These are phyloP conservation scores for Drepanosiphum platanoidis DNA, from an alignment of 2,888 invertebrate genomes.

Conservation along the genomic window DNA sequence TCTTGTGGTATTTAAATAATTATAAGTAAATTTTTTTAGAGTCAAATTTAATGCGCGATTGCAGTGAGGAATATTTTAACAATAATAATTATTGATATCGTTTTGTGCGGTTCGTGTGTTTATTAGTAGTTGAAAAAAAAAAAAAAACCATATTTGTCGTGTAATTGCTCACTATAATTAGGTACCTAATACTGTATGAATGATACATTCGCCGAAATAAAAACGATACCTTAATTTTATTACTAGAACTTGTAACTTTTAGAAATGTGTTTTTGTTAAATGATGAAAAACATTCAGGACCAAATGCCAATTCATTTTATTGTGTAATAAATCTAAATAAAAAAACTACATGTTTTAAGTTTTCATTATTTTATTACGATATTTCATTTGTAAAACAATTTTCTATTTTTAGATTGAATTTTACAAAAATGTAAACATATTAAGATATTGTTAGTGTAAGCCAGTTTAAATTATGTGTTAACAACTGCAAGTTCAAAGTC, in stretches of 20 bases:
- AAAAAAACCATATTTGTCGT: no score
- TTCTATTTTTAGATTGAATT: slow-evolving; percentile 29
- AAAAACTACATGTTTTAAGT: slow-evolving; percentile 12
- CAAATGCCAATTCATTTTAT: slow-evolving; percentile 24
- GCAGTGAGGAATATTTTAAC: no score
- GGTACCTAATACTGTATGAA: no score
- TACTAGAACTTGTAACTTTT: neutral
- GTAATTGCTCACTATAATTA: no score
- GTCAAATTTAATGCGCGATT: no score
- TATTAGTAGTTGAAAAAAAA: no score
- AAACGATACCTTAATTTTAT: slow-evolving; percentile 28
- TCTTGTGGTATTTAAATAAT: no score
- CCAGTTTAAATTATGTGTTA: neutral
- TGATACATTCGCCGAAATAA: no score
- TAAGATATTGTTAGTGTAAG: neutral
- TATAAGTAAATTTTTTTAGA: no score
- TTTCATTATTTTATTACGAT: slow-evolving; percentile 19
- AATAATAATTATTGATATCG: no score
- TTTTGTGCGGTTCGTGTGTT: no score
- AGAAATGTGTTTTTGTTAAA: neutral
- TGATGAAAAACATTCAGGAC: slow-evolving; percentile 17
- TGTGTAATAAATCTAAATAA: slow-evolving; percentile 19
- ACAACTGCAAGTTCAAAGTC: no score
- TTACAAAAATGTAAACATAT: neutral
- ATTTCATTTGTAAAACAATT: neutral